Evolutionary conservation across 2,888 invertebrate species (phyloP).

Genomic region (Polymixis flavicincta): DNA sequence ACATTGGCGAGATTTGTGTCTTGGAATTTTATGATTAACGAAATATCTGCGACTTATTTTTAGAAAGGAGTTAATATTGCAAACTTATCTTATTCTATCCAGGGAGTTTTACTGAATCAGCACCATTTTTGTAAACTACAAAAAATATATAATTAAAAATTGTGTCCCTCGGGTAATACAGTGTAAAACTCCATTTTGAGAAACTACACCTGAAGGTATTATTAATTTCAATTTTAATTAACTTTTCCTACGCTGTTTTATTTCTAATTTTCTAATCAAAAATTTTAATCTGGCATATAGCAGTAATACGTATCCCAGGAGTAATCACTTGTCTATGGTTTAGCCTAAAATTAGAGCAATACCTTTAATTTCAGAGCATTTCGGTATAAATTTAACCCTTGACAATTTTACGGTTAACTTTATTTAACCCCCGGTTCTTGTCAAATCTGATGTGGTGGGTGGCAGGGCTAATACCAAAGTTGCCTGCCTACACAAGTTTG

Average conservation of each 20-base stretch:
- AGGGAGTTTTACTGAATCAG: not conserved
- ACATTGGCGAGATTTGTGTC: constrained; percentile 55
- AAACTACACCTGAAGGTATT: constrained; percentile 37
- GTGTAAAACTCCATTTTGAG: constrained; percentile 43
- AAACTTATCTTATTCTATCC: not conserved
- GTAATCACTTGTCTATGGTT: constrained; percentile 64
- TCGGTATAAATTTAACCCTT: constrained; percentile 61
- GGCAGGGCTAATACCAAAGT: constrained; percentile 64
- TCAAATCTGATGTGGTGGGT: constrained; percentile 63
- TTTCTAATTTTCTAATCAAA: constrained; percentile 66
- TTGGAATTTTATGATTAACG: constrained; percentile 42
- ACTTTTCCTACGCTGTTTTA: constrained; percentile 51
- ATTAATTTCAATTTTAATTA: constrained; percentile 55
- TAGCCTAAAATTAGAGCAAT: constrained; percentile 49
- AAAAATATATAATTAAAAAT: not conserved
- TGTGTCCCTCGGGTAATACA: constrained; percentile 4
- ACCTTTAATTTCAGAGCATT: constrained; percentile 65
- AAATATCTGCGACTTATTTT: not conserved
- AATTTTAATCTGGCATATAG: constrained; percentile 65
- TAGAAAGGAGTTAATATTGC: not conserved
- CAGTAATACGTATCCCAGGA: constrained; percentile 60
- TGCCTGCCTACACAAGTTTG: constrained; percentile 44
- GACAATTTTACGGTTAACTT: constrained; percentile 61
- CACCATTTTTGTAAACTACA: not conserved
- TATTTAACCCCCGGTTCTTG: constrained; percentile 62